These are phyloP conservation scores for Sigmodon hispidus DNA, from an alignment of 2,113 vertebrate genomes.

Conservation along the genomic window DNA sequence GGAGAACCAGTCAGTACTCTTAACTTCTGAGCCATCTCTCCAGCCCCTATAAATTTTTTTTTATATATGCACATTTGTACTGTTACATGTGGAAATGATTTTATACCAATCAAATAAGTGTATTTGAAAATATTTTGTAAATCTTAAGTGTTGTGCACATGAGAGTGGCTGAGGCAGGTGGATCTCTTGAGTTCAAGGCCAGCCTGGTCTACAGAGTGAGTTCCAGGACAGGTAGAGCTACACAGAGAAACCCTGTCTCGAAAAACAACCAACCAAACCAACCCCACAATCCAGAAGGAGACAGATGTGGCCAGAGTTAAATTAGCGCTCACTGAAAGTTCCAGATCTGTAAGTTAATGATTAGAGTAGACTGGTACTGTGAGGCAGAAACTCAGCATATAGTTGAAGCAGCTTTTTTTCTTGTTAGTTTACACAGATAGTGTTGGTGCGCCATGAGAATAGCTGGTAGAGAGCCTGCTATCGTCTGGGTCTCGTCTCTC, in stretches of 20 bases:
- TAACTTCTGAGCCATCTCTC: not conserved
- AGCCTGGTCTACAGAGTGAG: not conserved
- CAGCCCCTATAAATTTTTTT: not conserved
- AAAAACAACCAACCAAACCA: not conserved
- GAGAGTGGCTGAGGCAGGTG: not conserved
- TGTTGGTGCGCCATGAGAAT: conserved; percentile 39
- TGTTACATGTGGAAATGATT: not conserved
- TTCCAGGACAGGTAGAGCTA: not conserved
- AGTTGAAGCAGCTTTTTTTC: conserved; percentile 2
- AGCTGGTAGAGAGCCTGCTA: conserved; percentile 7
- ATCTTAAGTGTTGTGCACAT: not conserved
- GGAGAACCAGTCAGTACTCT: not conserved
- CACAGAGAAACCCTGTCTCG: not conserved
- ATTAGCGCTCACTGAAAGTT: not conserved
- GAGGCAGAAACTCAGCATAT: not conserved
- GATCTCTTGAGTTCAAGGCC: not conserved
- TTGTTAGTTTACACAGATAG: not conserved
- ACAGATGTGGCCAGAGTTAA: not conserved
- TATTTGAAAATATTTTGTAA: conserved; percentile 9
- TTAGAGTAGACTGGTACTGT: not conserved
- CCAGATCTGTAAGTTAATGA: not conserved
- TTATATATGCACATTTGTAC: not conserved
- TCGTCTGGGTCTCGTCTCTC: conserved; percentile 40
- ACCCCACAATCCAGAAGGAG: not conserved
- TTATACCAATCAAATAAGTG: not conserved